Percentiles rank a stretch among this genome's conserved stretches.
Evolutionary conservation across 2,113 vertebrate genomes (phyloP).

Genomic region (Pelusios castaneus): DNA sequence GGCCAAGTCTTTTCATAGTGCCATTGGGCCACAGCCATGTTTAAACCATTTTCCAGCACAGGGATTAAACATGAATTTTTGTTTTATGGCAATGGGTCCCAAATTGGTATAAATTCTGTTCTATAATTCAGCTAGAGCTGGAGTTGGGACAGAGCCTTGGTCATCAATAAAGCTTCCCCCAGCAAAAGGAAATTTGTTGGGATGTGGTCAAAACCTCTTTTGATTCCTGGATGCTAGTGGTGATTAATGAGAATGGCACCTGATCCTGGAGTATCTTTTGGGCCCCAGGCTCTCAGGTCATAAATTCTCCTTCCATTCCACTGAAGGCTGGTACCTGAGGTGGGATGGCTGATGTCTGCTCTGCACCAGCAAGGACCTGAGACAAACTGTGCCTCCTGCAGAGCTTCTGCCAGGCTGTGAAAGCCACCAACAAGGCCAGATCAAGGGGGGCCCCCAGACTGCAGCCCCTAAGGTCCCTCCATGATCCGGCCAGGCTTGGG

Average conservation of each 20-base stretch:
- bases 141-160: background rate
- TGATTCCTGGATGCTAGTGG: background rate
- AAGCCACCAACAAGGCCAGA: background rate
- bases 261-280: background rate
- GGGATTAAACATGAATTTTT: background rate
- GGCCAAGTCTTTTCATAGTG: background rate
- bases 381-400: background rate
- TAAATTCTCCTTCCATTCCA: background rate
- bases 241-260: background rate
- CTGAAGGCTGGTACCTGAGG: background rate
- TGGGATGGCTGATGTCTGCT: background rate
- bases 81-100: background rate
- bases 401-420: background rate
- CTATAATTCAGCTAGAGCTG: background rate
- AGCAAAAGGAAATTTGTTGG: background rate
- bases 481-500: too few species aligned
- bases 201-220: background rate
- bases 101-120: background rate
- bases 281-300: background rate
- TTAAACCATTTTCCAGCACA: background rate
- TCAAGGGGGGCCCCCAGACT: too few species aligned
- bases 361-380: background rate
- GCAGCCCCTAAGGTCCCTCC: too few species aligned
- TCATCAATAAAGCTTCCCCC: background rate
- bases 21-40: background rate